A percentile compares a stretch with the other conserved stretches of the same genome.
These are phyloP conservation scores for Metaphire vulgaris DNA, from an alignment of 1,140 invertebrate species.

Conservation along the genomic window DNA sequence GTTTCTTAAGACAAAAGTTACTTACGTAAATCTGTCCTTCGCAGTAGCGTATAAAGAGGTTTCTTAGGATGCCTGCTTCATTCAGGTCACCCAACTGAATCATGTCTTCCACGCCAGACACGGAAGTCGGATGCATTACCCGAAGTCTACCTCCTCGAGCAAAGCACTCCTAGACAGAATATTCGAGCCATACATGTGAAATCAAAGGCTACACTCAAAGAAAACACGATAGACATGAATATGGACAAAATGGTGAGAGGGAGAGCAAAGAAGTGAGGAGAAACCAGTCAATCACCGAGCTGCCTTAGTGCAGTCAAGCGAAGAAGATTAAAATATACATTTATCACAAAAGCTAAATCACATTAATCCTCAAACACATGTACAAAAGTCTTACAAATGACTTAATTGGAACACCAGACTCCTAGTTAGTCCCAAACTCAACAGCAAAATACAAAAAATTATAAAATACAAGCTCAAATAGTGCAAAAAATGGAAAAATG, in stretches of 20 bases:
- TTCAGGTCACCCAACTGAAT: slow-evolving; percentile 96
- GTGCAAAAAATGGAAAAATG: too few relatives aligned
- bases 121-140: slow-evolving; percentile 95
- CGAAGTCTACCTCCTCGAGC: slow-evolving; percentile 65
- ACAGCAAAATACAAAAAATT: too few relatives aligned
- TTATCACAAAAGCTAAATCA: too few relatives aligned
- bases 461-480: too few relatives aligned
- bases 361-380: too few relatives aligned
- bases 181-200: too few relatives aligned
- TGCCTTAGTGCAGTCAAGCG: not conserved
- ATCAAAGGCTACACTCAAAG: not conserved
- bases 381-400: too few relatives aligned
- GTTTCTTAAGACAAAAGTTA: slow-evolving; percentile 50
- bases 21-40: slow-evolving; percentile 96
- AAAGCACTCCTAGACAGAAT: slow-evolving; percentile 1
- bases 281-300: not conserved
- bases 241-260: not conserved
- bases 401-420: too few relatives aligned
- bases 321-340: not conserved
- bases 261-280: not conserved
- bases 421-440: too few relatives aligned
- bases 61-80: slow-evolving; percentile 93
- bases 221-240: too few relatives aligned
- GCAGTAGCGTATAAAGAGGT: slow-evolving; percentile 93
- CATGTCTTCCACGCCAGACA: slow-evolving; percentile 99